phyloP scores from a whole-genome alignment of 2,797 vertebrate genomes.

The Schizopygopsis malacanthus region DNA sequence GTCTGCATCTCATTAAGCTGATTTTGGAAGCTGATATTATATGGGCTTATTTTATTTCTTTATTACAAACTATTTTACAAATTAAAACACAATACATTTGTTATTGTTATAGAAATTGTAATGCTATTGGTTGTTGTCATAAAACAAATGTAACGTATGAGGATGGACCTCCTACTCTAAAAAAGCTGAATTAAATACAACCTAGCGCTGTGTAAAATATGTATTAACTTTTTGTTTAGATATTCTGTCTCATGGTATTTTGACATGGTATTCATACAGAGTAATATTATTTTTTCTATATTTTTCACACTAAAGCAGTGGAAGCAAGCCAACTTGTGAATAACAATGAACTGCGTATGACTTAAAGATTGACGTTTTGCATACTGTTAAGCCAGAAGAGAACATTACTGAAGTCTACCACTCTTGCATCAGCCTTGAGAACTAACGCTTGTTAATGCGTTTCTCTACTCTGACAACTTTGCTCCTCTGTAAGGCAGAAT shows the following conservation, averaged over 20 bases:
- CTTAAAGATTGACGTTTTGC: not conserved
- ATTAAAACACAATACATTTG: too few species aligned
- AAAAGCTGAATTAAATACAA: too few species aligned
- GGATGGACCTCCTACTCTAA: too few species aligned
- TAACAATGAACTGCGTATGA: constrained; percentile 1
- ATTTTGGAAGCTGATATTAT: too few species aligned
- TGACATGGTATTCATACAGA: not conserved
- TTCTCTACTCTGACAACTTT: constrained; percentile 18
- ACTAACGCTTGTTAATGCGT: constrained; percentile 19
- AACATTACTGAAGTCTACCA: constrained; percentile 13
- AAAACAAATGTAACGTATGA: too few species aligned
- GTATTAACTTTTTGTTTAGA: not conserved
- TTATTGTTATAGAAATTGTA: too few species aligned
- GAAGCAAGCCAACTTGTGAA: not conserved
- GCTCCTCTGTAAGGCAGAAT: not conserved
- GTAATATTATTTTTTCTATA: not conserved
- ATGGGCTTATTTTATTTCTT: too few species aligned
- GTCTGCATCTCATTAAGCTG: too few species aligned
- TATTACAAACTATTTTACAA: too few species aligned
- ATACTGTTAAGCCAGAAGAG: not conserved
- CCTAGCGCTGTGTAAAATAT: too few species aligned
- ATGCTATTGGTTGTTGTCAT: too few species aligned
- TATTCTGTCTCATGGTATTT: not conserved
- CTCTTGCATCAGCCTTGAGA: not conserved
- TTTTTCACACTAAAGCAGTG: not conserved